These are phyloP conservation scores for Epinephelus coioides DNA, from an alignment of 2,797 vertebrate genomes.

Conservation along the genomic window DNA sequence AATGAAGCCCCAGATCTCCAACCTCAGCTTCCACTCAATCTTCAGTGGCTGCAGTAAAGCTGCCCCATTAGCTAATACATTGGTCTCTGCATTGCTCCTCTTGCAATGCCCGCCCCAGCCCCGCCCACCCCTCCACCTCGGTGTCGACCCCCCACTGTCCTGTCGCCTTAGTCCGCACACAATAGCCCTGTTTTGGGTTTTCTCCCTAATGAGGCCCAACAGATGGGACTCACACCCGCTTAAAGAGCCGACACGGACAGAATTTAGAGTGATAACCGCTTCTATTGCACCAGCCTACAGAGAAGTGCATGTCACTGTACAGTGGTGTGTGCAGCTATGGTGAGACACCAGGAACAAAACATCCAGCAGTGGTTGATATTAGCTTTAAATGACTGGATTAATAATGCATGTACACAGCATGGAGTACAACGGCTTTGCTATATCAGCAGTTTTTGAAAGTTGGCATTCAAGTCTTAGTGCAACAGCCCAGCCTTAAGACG, in stretches of 20 bases:
- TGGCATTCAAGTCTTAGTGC: neutral
- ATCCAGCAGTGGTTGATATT: constrained; percentile 7
- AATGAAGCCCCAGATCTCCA: constrained; percentile 3
- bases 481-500: neutral
- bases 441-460: constrained; percentile 42
- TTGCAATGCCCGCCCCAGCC: neutral
- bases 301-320: neutral
- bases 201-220: constrained; percentile 56
- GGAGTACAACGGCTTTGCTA: constrained; percentile 34
- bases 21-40: neutral
- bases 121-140: constrained; percentile 8
- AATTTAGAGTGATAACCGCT: constrained; percentile 7
- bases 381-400: constrained; percentile 48
- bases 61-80: constrained; percentile 22
- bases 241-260: constrained; percentile 6
- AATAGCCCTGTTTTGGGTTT: constrained; percentile 42
- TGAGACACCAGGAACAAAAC: constrained; percentile 9
- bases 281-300: neutral
- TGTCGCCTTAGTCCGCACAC: constrained; percentile 26
- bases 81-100: neutral
- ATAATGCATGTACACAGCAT: constrained; percentile 53
- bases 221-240: constrained; percentile 48
- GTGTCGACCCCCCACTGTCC: constrained; percentile 14
- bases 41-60: neutral
- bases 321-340: neutral